phyloP scores from a whole-genome alignment of 2,797 vertebrate species.

The Oophaga sylvatica region DNA sequence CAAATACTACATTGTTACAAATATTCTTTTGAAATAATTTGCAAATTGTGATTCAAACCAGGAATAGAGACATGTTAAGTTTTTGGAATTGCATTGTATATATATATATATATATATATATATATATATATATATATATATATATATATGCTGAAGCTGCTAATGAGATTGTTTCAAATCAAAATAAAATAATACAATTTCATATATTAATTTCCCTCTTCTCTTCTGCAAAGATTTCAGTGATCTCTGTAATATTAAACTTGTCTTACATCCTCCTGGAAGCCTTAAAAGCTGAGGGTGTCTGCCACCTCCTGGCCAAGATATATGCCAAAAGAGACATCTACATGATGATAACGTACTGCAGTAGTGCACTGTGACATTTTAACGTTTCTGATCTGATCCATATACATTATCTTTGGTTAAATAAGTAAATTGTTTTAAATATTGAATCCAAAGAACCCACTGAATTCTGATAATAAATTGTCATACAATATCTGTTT shows the following conservation, averaged over 20 bases:
- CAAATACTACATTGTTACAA: background rate
- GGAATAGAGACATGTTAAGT: background rate
- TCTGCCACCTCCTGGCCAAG: slow-evolving; percentile 56
- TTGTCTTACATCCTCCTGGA: background rate
- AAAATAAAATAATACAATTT: background rate
- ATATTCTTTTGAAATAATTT: background rate
- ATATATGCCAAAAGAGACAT: background rate
- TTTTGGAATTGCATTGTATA: background rate
- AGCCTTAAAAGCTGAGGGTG: slow-evolving; percentile 55
- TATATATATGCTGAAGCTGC: background rate
- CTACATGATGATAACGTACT: no score
- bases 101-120: no score
- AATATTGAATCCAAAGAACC: background rate
- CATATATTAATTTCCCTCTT: background rate
- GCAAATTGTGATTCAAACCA: no score
- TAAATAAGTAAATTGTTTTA: background rate
- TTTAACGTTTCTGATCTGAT: no score
- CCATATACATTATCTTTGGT: background rate
- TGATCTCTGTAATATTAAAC: background rate
- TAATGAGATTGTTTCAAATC: background rate
- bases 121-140: no score
- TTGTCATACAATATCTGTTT: background rate
- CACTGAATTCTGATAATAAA: background rate
- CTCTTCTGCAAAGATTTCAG: background rate
- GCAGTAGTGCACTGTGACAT: no score